These are phyloP conservation scores for Boloria selene DNA, from an alignment of 2,888 invertebrate species.

Conservation along the genomic window DNA sequence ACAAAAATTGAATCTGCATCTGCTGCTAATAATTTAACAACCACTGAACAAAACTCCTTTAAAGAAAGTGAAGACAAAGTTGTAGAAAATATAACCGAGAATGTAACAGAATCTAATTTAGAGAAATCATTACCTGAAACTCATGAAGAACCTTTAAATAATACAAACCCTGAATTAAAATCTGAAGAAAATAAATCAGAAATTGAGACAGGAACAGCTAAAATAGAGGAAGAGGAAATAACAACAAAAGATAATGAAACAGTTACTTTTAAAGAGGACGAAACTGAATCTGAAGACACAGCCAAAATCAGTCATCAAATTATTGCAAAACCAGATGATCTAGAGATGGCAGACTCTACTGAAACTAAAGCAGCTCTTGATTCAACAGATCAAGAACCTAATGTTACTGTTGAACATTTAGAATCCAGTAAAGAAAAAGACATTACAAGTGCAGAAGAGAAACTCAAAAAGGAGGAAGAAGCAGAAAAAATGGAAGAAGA, in stretches of 20 bases:
- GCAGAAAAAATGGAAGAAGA: constrained; percentile 41
- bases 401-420: neutral
- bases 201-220: constrained; percentile 14
- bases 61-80: constrained; percentile 25
- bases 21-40: constrained; percentile 16
- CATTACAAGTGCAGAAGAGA: constrained; percentile 8
- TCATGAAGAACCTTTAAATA: neutral
- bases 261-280: constrained; percentile 1
- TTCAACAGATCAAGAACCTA: neutral
- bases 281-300: too few species aligned
- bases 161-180: neutral
- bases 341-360: too few species aligned
- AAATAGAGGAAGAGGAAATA: constrained; percentile 11
- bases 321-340: too few species aligned
- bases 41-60: constrained; percentile 23
- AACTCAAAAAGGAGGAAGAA: constrained; percentile 20
- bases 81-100: constrained; percentile 16
- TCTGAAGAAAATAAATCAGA: neutral
- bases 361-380: neutral
- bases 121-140: neutral
- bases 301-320: too few species aligned
- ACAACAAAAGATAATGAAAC: constrained; percentile 1
- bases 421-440: constrained; percentile 7
- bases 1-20: neutral
- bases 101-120: neutral